Conservation (phyloP, 2,888 invertebrate genomes). For the Sclerodermus sp. region DNA sequence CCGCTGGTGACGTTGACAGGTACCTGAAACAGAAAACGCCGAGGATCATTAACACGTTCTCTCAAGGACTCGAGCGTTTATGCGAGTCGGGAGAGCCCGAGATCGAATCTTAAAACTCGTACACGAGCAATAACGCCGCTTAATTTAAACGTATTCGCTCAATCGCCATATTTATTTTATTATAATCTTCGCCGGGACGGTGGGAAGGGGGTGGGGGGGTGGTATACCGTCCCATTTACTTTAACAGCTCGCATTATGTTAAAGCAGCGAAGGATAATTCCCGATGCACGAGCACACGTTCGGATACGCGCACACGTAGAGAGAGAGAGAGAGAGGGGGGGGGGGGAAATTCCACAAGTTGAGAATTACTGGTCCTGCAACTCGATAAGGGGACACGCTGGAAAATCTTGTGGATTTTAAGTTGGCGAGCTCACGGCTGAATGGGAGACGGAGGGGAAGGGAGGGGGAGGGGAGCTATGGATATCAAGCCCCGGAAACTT, state of each 20-base stretch:
- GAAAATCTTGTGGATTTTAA: too few relatives aligned
- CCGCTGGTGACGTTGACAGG: slow-evolving; percentile 17
- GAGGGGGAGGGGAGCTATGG: too few relatives aligned
- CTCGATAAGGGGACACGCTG: too few relatives aligned
- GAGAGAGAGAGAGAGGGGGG: too few relatives aligned
- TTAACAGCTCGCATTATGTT: slow-evolving; percentile 24
- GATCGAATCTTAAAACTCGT: slow-evolving; percentile 26
- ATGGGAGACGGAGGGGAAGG: slow-evolving; percentile 2
- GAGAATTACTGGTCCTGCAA: too few relatives aligned
- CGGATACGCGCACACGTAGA: slow-evolving; percentile 23
- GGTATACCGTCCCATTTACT: slow-evolving; percentile 23
- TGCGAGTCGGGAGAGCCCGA: slow-evolving; percentile 2
- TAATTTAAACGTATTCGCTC: slow-evolving; percentile 24
- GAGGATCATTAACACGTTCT: slow-evolving; percentile 17
- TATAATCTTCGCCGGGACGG: slow-evolving; percentile 26
- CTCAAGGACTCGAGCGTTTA: not conserved
- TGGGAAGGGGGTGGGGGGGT: too few relatives aligned
- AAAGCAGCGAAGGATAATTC: slow-evolving; percentile 13
- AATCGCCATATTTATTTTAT: slow-evolving; percentile 29
- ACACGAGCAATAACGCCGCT: slow-evolving; percentile 16
- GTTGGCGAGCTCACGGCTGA: too few relatives aligned
- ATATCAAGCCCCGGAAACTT: too few relatives aligned
- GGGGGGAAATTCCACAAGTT: too few relatives aligned
- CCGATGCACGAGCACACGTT: not conserved
- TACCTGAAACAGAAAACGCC: slow-evolving; percentile 29